Percentiles rank a stretch among this genome's conserved stretches.
Evolutionary conservation across 2,888 invertebrate genomes (phyloP).

Genomic region (Sinotaia quadrata): DNA sequence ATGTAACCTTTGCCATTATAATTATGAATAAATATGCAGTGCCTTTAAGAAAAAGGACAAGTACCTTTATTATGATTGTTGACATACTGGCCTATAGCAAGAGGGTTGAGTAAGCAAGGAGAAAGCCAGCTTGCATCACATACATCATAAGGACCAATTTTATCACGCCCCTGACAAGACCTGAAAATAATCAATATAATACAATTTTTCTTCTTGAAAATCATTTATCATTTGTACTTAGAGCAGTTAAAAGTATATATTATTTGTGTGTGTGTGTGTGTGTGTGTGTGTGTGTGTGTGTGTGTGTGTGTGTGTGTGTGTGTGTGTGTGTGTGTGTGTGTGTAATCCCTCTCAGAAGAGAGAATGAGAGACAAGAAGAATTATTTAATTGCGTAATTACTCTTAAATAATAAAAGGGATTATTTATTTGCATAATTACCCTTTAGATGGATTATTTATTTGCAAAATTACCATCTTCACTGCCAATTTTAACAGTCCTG

Average conservation of each 20-base stretch:
- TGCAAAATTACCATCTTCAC: no score
- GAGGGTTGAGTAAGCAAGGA: conserved; percentile 69
- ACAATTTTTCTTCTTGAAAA: conserved; percentile 2
- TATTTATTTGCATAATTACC: no score
- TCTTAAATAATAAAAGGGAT: no score
- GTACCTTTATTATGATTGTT: conserved; percentile 74
- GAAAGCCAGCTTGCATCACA: conserved; percentile 72
- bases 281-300: background rate
- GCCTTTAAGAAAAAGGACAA: no score
- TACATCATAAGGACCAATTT: conserved; percentile 62
- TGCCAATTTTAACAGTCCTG: no score
- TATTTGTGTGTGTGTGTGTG: background rate
- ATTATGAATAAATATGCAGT: no score
- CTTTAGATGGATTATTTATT: no score
- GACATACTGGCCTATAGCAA: conserved; percentile 75
- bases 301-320: background rate
- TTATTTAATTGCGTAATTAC: no score
- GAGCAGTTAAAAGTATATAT: background rate
- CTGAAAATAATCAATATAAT: conserved; percentile 45
- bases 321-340: conserved; percentile 1
- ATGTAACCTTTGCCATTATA: no score
- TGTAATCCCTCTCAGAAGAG: no score
- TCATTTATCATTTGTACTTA: no score
- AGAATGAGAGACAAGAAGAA: no score
- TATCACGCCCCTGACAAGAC: conserved; percentile 72